Evolutionary conservation across 2,888 invertebrate species (phyloP).

Genomic region (Drosophila borborema): DNA sequence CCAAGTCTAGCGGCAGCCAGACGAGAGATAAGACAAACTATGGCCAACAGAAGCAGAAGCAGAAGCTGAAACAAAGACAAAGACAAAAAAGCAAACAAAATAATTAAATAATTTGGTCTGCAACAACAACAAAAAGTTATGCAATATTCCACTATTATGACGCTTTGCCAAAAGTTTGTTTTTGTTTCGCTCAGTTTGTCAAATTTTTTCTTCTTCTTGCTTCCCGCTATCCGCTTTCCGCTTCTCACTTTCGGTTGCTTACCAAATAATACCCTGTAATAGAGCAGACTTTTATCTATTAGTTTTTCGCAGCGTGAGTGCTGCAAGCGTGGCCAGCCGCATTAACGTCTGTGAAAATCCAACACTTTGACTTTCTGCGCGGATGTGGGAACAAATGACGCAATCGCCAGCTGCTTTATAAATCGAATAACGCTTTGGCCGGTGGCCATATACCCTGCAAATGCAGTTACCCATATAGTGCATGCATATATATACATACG

Average conservation of each 20-base stretch:
- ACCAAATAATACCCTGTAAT: not conserved
- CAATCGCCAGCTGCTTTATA: not conserved
- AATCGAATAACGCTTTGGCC: not conserved
- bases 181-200: slow-evolving; percentile 22
- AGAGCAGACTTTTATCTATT: slow-evolving; percentile 10
- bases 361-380: slow-evolving; percentile 13
- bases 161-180: slow-evolving; percentile 34
- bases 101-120: slow-evolving; percentile 29
- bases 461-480: not conserved
- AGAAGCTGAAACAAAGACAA: not conserved
- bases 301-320: slow-evolving; percentile 39
- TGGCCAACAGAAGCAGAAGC: slow-evolving; percentile 2
- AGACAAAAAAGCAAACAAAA: slow-evolving; percentile 6
- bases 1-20: slow-evolving; percentile 1
- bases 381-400: slow-evolving; percentile 22
- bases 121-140: slow-evolving; percentile 34
- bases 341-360: slow-evolving; percentile 31
- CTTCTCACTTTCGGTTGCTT: not conserved
- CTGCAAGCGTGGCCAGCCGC: slow-evolving; percentile 28
- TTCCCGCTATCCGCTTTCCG: not conserved
- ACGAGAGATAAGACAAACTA: not conserved
- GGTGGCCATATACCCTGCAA: not conserved
- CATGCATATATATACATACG: not conserved
- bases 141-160: slow-evolving; percentile 51
- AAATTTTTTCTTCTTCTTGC: not conserved